phyloP scores from a whole-genome alignment of 2,888 invertebrate species.

The Drosophila setosimentum region DNA sequence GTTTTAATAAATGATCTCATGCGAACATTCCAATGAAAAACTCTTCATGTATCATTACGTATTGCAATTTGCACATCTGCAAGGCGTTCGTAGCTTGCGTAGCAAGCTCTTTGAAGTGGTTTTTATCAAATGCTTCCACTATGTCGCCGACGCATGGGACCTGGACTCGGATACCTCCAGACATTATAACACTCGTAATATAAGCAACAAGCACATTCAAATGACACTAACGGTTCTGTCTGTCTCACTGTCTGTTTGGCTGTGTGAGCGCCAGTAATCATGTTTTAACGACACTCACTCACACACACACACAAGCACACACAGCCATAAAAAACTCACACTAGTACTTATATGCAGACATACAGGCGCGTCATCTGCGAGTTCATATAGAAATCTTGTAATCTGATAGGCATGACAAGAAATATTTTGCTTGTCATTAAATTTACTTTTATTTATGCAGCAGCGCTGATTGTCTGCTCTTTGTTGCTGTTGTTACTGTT shows the following conservation, averaged over 20 bases:
- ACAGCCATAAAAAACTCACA: conserved; percentile 15
- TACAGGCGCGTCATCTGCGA: conserved; percentile 66
- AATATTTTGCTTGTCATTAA: conserved; percentile 81
- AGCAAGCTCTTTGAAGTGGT: conserved; percentile 51
- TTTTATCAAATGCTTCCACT: conserved; percentile 48
- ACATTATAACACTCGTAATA: conserved; percentile 55
- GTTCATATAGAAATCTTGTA: conserved; percentile 79
- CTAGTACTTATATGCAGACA: conserved; percentile 50
- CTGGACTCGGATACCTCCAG: conserved; percentile 24
- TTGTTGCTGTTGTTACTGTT: conserved; percentile 43
- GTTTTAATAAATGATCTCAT: conserved; percentile 4
- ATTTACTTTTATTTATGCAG: conserved; percentile 81
- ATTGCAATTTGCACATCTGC: conserved; percentile 49
- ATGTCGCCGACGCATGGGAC: conserved; percentile 32
- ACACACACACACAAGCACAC: conserved; percentile 27
- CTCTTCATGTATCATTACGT: conserved; percentile 28
- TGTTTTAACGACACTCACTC: conserved; percentile 73
- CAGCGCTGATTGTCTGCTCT: conserved; percentile 70
- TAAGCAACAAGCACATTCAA: conserved; percentile 71
- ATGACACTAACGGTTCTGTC: conserved; percentile 80
- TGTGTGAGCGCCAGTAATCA: conserved; percentile 74
- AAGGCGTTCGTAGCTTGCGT: conserved; percentile 17
- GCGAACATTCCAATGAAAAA: background rate
- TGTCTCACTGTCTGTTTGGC: conserved; percentile 33
- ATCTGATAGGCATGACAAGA: conserved; percentile 81